Conservation (phyloP, 2,113 vertebrate species). For the Varanus komodoensis region DNA sequence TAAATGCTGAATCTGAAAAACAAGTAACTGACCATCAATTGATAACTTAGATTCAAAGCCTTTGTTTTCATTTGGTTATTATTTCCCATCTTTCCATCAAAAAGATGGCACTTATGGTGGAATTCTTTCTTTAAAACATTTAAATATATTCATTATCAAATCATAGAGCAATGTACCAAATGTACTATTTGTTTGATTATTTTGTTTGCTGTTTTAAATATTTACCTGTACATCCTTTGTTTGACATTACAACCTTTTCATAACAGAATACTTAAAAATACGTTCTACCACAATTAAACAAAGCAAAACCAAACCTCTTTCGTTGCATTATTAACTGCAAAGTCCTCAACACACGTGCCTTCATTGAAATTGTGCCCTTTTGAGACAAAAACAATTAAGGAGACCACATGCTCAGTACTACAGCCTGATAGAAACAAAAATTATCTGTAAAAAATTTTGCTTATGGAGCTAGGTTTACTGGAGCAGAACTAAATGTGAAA, state of each 20-base stretch:
- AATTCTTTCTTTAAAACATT: background rate
- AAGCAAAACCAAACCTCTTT: background rate
- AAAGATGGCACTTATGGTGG: background rate
- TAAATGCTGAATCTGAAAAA: background rate
- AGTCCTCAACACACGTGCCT: background rate
- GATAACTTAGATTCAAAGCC: background rate
- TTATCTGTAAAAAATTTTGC: background rate
- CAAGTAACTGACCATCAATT: background rate
- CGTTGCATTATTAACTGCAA: background rate
- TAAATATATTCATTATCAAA: no score
- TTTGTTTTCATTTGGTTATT: background rate
- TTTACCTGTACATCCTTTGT: background rate
- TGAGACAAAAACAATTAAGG: background rate
- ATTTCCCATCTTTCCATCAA: no score
- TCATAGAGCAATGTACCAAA: no score
- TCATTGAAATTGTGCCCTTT: constrained; percentile 7
- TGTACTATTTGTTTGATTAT: background rate
- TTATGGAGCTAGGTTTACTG: background rate
- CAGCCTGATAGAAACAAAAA: background rate
- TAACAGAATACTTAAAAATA: background rate
- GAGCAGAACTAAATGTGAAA: background rate
- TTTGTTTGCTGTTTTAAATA: background rate
- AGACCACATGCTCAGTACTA: background rate
- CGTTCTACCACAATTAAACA: background rate
- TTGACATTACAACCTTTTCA: background rate